These are phyloP conservation scores for Apis florea DNA, from an alignment of 1,140 invertebrate genomes.

Conservation along the genomic window DNA sequence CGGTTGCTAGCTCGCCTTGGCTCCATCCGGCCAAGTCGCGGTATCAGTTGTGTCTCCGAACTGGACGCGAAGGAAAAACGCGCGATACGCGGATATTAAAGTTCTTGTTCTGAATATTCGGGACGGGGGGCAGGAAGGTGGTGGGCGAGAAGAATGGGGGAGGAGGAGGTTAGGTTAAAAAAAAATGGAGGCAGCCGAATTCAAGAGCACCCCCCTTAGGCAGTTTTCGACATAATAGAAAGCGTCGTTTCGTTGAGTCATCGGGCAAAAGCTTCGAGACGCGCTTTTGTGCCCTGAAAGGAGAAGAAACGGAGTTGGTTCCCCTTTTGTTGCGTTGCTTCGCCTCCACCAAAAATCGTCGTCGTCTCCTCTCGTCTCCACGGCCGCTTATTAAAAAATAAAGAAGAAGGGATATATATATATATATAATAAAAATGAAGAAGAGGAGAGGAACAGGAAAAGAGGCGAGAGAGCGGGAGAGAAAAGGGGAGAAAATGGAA, in stretches of 20 bases:
- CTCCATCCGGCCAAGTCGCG: too few species aligned
- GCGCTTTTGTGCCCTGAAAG: conserved; percentile 43
- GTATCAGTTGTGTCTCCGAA: not conserved
- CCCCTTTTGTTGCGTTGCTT: conserved; percentile 29
- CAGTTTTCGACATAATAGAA: conserved; percentile 32
- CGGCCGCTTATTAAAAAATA: conserved; percentile 43
- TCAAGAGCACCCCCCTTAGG: conserved; percentile 32
- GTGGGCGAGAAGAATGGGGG: too few species aligned
- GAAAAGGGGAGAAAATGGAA: not conserved
- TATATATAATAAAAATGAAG: too few species aligned
- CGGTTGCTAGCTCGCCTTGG: not conserved
- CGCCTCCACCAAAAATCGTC: conserved; percentile 36
- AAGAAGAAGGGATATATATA: not conserved
- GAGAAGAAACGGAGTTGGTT: conserved; percentile 27
- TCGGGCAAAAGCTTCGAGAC: conserved; percentile 35
- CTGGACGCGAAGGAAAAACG: not conserved
- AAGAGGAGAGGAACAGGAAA: too few species aligned
- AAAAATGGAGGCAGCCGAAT: conserved; percentile 24
- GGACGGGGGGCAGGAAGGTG: not conserved
- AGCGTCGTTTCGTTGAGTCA: conserved; percentile 52
- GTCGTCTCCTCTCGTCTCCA: conserved; percentile 15
- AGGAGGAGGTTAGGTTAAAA: not conserved
- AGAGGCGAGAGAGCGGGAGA: not conserved
- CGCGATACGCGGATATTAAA: conserved; percentile 33
- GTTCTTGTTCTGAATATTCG: conserved; percentile 23